Conservation (phyloP, 2,888 invertebrate genomes). For the Bellardia pandia region DNA sequence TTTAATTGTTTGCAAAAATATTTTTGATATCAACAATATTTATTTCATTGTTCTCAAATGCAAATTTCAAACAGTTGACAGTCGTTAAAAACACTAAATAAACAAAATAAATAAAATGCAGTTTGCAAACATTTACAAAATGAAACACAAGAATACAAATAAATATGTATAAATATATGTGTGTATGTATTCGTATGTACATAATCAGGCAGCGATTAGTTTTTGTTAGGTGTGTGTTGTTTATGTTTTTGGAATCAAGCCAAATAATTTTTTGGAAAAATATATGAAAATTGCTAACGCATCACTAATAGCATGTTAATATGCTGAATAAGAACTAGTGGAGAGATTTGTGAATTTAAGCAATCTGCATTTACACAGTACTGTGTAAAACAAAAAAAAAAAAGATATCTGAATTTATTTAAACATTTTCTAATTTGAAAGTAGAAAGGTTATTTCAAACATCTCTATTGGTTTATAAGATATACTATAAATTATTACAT, state of each 20-base stretch:
- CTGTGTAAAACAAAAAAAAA: too few relatives aligned
- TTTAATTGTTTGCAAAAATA: conserved; percentile 58
- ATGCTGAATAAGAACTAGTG: background rate
- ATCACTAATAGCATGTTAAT: background rate
- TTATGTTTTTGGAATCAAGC: conserved; percentile 5
- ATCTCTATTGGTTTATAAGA: too few relatives aligned
- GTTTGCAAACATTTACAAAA: conserved; percentile 18
- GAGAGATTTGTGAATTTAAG: background rate
- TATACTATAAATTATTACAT: too few relatives aligned
- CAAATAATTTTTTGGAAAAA: background rate
- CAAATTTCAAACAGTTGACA: conserved; percentile 45
- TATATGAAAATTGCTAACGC: background rate
- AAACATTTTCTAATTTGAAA: too few relatives aligned
- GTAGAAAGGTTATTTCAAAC: too few relatives aligned
- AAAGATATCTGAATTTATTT: too few relatives aligned
- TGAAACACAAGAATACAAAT: background rate
- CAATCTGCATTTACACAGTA: too few relatives aligned
- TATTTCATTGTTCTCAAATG: conserved; percentile 37
- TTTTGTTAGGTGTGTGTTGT: background rate
- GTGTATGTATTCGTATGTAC: background rate
- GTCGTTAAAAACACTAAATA: conserved; percentile 38
- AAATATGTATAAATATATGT: background rate
- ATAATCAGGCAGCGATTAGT: background rate
- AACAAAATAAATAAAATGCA: conserved; percentile 37
- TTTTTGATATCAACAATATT: conserved; percentile 36